Conservation (phyloP, 30 jellyfish, hydroid and myxozoan species). For the Cassiopea andromeda region DNA sequence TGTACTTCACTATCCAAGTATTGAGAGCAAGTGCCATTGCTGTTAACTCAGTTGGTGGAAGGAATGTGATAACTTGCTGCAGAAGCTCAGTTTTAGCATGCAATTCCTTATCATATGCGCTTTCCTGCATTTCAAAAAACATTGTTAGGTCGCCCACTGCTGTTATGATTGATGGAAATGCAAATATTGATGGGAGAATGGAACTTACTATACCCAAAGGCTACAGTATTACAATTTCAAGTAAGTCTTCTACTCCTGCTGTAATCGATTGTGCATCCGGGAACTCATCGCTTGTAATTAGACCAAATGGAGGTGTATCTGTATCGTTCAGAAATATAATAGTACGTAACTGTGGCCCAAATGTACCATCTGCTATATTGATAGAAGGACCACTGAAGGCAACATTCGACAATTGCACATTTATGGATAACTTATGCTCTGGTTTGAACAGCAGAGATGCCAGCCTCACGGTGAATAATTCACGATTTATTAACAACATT, state of each 20-base stretch:
- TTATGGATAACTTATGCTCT: constrained; percentile 42
- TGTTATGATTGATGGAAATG: constrained; percentile 14
- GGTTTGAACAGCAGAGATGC: constrained; percentile 67
- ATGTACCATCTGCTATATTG: constrained; percentile 47
- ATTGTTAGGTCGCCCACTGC: neutral
- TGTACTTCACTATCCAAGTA: too few species aligned
- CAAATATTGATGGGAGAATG: neutral
- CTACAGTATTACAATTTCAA: constrained; percentile 1
- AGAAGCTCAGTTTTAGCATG: neutral
- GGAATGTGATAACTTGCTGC: neutral
- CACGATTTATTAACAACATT: constrained; percentile 15
- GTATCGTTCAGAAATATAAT: neutral
- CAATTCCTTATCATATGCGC: constrained; percentile 8
- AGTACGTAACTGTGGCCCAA: constrained; percentile 51
- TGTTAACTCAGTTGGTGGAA: neutral
- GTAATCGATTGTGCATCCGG: constrained; percentile 6
- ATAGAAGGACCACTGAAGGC: constrained; percentile 42
- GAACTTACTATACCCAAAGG: neutral
- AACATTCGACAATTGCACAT: constrained; percentile 40
- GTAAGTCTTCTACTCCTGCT: neutral
- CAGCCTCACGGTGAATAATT: constrained; percentile 17
- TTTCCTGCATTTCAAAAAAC: constrained; percentile 8
- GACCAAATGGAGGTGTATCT: neutral
- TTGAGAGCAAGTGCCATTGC: neutral
- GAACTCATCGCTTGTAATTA: neutral